These are phyloP conservation scores for Sminthurides bifidus DNA, from an alignment of 1,140 invertebrate species.

Conservation along the genomic window DNA sequence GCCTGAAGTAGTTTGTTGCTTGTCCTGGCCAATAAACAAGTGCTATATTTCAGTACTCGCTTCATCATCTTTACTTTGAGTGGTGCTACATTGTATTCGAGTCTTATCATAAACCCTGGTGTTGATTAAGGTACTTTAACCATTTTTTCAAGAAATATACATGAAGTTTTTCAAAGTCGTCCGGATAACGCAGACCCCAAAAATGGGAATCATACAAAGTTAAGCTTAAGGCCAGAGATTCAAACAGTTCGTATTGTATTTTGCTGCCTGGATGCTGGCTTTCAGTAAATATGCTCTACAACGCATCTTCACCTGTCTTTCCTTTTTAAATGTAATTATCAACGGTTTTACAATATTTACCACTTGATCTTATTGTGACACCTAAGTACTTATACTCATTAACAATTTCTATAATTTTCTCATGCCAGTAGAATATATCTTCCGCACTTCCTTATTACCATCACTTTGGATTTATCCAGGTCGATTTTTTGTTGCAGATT, in stretches of 20 bases:
- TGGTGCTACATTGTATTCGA: no score
- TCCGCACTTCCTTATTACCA: conserved; percentile 7
- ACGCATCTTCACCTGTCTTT: neutral
- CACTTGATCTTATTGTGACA: neutral
- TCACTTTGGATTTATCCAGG: conserved; percentile 10
- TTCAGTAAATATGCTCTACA: neutral
- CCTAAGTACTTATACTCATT: conserved; percentile 12
- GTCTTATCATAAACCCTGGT: no score
- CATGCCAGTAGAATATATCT: neutral
- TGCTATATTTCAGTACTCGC: no score
- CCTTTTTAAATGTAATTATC: neutral
- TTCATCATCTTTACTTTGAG: no score
- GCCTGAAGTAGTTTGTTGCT: no score
- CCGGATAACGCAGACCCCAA: neutral
- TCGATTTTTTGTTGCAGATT: conserved; percentile 15
- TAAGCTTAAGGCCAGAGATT: neutral
- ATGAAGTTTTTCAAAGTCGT: neutral
- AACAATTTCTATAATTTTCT: conserved; percentile 2
- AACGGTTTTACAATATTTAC: neutral
- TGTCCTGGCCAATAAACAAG: no score
- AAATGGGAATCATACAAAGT: neutral
- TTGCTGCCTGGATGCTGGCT: neutral
- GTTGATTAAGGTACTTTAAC: neutral
- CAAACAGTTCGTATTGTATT: no score
- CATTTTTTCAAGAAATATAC: neutral